These are phyloP conservation scores for Brachionus manjavacas DNA, from an alignment of 1,140 invertebrate species.

Conservation along the genomic window DNA sequence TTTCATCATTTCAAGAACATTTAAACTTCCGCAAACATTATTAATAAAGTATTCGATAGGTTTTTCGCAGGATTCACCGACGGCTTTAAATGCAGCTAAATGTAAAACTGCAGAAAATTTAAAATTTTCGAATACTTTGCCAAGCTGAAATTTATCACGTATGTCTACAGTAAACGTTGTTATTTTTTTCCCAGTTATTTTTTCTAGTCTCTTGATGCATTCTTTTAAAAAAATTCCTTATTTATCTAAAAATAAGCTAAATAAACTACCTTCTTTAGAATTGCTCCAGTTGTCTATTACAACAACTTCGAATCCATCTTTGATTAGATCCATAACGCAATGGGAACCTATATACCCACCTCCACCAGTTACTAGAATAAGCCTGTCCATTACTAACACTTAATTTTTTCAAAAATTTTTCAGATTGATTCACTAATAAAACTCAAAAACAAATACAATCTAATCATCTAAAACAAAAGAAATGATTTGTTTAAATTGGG, in stretches of 20 bases:
- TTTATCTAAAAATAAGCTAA: conserved; percentile 62
- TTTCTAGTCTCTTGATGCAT: conserved; percentile 66
- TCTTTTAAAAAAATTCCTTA: no score
- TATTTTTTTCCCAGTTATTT: background rate
- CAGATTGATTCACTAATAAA: no score
- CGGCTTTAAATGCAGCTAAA: no score
- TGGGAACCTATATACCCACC: conserved; percentile 91
- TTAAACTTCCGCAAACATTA: conserved; percentile 63
- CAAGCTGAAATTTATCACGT: conserved; percentile 61
- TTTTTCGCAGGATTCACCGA: no score
- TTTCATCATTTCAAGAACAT: conserved; percentile 62
- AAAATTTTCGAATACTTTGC: conserved; percentile 72
- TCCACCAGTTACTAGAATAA: conserved; percentile 83
- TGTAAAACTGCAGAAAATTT: conserved; percentile 87
- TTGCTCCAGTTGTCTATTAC: conserved; percentile 27
- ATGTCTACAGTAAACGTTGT: background rate
- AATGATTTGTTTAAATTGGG: no score
- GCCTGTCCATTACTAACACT: background rate
- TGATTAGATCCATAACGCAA: conserved; percentile 65
- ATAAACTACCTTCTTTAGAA: conserved; percentile 49
- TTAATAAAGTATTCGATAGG: no score
- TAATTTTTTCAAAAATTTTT: no score
- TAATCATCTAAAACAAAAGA: no score
- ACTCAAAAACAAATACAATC: no score
- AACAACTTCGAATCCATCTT: no score